Conservation (phyloP, 2,888 invertebrate species). For the Baccha elongata region DNA sequence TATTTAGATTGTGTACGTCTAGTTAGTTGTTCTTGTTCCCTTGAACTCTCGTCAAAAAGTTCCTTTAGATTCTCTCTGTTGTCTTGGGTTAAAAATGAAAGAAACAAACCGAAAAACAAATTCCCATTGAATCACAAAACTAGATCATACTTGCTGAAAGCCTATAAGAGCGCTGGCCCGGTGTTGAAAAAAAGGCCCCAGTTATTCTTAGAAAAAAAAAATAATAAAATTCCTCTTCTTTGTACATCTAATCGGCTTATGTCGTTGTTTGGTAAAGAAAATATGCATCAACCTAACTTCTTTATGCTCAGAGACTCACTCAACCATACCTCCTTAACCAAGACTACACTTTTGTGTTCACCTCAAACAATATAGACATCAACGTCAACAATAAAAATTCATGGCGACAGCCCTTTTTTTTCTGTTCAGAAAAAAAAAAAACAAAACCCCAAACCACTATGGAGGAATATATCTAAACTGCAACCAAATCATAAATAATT, state of each 20-base stretch:
- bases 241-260: slow-evolving; percentile 68
- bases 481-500: slow-evolving; percentile 49
- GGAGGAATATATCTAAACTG: slow-evolving; percentile 5
- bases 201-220: slow-evolving; percentile 25
- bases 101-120: slow-evolving; percentile 13
- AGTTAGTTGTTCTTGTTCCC: slow-evolving; percentile 36
- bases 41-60: slow-evolving; percentile 27
- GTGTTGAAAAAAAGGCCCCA: slow-evolving; percentile 8
- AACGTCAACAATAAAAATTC: slow-evolving; percentile 51
- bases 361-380: slow-evolving; percentile 60
- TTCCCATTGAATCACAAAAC: slow-evolving; percentile 47
- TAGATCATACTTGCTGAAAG: slow-evolving; percentile 55
- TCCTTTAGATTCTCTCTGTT: background rate
- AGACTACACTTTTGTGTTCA: slow-evolving; percentile 39
- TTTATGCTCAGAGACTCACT: slow-evolving; percentile 24
- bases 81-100: background rate
- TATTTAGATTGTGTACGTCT: slow-evolving; percentile 65
- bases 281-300: slow-evolving; percentile 41
- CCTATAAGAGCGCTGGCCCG: slow-evolving; percentile 46
- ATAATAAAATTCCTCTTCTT: slow-evolving; percentile 33
- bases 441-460: slow-evolving; percentile 1
- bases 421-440: background rate
- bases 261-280: slow-evolving; percentile 35
- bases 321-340: slow-evolving; percentile 34
- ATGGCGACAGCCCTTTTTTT: slow-evolving; percentile 46